Evolutionary conservation across 2,888 invertebrate genomes (phyloP).

Genomic region (Plagiodera versicolora): DNA sequence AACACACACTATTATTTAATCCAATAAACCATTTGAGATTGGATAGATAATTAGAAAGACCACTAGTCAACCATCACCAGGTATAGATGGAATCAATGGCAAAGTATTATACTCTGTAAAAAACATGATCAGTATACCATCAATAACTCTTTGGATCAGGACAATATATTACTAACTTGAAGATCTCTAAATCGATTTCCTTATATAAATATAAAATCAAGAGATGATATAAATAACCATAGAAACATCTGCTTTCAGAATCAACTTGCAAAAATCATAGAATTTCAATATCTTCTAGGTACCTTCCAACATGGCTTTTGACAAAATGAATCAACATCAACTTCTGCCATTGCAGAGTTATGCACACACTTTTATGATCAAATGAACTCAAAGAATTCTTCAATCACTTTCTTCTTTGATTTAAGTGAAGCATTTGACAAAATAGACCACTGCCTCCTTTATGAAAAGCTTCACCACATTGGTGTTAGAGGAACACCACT

Average conservation of each 20-base stretch:
- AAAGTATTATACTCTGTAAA: background rate
- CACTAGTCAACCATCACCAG: no score
- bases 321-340: slow-evolving; percentile 11
- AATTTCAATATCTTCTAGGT: slow-evolving; percentile 1
- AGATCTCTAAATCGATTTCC: slow-evolving; percentile 6
- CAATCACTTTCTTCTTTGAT: no score
- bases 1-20: no score
- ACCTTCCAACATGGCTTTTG: slow-evolving; percentile 11
- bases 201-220: slow-evolving; percentile 8
- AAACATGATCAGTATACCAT: background rate
- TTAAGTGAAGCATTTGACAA: no score
- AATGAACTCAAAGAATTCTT: slow-evolving; percentile 4
- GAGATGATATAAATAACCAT: slow-evolving; percentile 3
- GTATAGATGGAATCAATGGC: slow-evolving; percentile 1
- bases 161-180: background rate
- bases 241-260: slow-evolving; percentile 13
- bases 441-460: background rate
- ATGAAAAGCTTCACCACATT: slow-evolving; percentile 4
- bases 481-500: slow-evolving; percentile 6
- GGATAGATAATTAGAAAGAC: no score
- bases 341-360: slow-evolving; percentile 7
- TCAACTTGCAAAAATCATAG: slow-evolving; percentile 5
- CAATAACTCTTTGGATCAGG: slow-evolving; percentile 2
- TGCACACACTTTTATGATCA: background rate
- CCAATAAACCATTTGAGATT: no score